Base-by-base conservation (phyloP, 2,888 invertebrate species). In the Eulithis testata region DNA sequence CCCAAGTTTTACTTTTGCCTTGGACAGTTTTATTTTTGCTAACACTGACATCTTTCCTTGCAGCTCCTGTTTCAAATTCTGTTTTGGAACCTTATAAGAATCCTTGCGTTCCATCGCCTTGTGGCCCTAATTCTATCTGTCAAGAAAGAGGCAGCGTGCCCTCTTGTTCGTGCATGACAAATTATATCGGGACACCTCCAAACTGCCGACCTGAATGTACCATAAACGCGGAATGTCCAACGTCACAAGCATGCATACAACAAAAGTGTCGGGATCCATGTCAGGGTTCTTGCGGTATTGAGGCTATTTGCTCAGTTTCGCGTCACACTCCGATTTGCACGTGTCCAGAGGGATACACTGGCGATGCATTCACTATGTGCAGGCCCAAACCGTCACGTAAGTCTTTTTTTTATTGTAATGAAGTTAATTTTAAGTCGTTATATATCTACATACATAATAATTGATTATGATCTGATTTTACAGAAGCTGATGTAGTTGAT, bases 221-320 rank as follows among this genome's bases (percentile, higher is more conserved):
- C 0, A 94, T 95, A 12, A 96, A 95, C 81, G 94, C 95, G 12
- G 96, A 96, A 80, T 97, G 97, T 83, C 84, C 94, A 52, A 94
- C 94, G 68, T 93, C 94, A 68, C 93, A 93, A 79, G 95, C 96
- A 45, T 97, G 97, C 79, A 94, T 96, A 51, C 94, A 94, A 76
- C 95, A 95, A 76, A 95, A 95, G 86, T 96, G 96, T 82, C 92
- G 93, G 65, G 95, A 96, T 86, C 96, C 96, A 51, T 97, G 96
- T 78, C 93, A 93, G 44, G 96, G 96, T 12, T 94, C 95, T 61
- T 97, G 96, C 73, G 96, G 96, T 59, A 85, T 94, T 60, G 86
- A 90, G 70, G 94, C 96, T 54, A 79, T 94, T 65, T 95, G 96
- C 78, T 86, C 88, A 49, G 96, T 97, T 11, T 93, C 95, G 12